Evolutionary conservation across 30 jellyfish, hydroid and myxozoan genomes (phyloP), one percentile per base, ranked within the genome.

Genomic region (Hydractinia echinata): DNA sequence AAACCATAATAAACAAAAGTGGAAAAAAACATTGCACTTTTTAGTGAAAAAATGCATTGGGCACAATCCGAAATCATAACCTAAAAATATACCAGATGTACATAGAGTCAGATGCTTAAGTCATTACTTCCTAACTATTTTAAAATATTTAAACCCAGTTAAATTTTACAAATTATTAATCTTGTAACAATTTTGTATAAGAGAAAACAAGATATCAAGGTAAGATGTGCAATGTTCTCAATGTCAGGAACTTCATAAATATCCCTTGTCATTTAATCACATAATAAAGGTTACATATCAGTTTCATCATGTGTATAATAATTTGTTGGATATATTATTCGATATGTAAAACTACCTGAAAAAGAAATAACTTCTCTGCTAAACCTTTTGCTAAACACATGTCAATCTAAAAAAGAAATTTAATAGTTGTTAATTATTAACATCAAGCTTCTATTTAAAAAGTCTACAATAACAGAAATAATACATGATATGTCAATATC

Each of bases 331-430:
- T 30, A 30, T 30, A 0, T 30, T 30, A 30, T 30, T 30, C 2
- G 44, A 30, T 30, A 30, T 30, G 2, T 30, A 69, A 72, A 9
- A 20, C 54, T 76, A 88, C 97, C 97, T 89, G 97, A 61, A 83
- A 89, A 5, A 89, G 77, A 70, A 77, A 89, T 6, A 84, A 85
- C 72, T 89, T 79, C 20, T 89, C 95, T 7, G 95, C 91, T 16
- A 89, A 86, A 5, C 94, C 95, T 77, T 89, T 89, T 51, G 97
- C 88, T 67, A 89, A 30, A 64, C 66, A 89, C 5, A 89, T 86
- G 73, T 89, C 97, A 71, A 89, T 67, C 97, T 89, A 78, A 15
- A 61, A 67, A 20, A 18, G 20, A 82, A 61, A 52, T 61, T 62
- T 1, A 51, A 4, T 0, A 64, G 7, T 64, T 30, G 44, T 30